These are phyloP conservation scores for Cepaea hortensis DNA, from an alignment of 2,888 invertebrate genomes.

Conservation along the genomic window DNA sequence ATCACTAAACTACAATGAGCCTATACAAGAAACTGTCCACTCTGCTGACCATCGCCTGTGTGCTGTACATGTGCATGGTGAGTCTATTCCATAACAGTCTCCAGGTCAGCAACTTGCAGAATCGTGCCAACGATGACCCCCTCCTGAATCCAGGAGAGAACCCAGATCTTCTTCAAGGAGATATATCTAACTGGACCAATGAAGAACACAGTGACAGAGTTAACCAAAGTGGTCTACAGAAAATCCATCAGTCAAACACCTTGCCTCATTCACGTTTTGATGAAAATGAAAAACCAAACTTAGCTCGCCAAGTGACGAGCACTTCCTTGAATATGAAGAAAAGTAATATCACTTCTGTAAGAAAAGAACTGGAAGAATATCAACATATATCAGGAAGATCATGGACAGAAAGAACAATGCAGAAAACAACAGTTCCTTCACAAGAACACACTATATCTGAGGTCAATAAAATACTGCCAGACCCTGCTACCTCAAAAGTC, in stretches of 20 bases:
- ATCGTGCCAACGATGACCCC: neutral
- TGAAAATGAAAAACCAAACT: neutral
- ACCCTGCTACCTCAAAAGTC: neutral
- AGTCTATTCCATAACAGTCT: conserved; percentile 9
- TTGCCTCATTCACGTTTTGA: no score
- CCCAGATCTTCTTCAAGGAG: neutral
- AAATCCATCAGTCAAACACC: neutral
- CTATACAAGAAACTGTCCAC: neutral
- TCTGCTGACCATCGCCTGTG: neutral
- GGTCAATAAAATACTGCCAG: neutral
- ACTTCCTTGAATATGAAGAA: neutral
- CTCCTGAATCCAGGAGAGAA: no score
- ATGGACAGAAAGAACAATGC: neutral
- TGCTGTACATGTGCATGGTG: conserved; percentile 18
- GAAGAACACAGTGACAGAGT: neutral
- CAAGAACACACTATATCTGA: neutral
- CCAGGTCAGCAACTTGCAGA: neutral
- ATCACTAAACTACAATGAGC: neutral
- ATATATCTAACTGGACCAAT: neutral
- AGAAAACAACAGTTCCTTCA: neutral
- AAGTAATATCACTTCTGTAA: neutral
- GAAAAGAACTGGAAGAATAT: neutral
- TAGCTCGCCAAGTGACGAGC: neutral
- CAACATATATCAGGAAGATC: neutral
- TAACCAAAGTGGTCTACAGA: neutral